phyloP scores from a whole-genome alignment of 2,797 vertebrate species.

The Tarsius wallacei region DNA sequence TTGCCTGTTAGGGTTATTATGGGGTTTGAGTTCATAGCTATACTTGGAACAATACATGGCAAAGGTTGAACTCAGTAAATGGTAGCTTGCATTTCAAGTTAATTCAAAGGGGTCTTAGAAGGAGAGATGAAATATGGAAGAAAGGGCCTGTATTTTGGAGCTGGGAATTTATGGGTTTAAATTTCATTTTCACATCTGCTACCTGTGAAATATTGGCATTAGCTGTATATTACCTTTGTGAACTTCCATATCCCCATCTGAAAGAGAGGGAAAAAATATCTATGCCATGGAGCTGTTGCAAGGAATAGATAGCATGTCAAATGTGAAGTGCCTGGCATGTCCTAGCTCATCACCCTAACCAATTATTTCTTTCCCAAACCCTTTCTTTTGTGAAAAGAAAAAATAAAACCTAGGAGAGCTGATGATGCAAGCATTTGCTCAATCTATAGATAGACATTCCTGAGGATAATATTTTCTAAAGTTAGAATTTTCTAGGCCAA shows the following conservation, averaged over 20 bases:
- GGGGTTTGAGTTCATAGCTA: background rate
- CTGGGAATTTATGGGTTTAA: background rate
- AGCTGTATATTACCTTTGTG: background rate
- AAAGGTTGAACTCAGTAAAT: constrained; percentile 36
- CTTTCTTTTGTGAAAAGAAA: constrained; percentile 12
- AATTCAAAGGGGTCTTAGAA: constrained; percentile 1
- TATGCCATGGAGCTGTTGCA: background rate
- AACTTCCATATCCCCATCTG: background rate
- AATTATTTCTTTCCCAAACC: background rate
- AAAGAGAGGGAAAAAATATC: background rate
- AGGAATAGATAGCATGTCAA: background rate
- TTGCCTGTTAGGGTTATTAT: background rate
- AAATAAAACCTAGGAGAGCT: background rate
- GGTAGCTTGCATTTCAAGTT: constrained; percentile 37
- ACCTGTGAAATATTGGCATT: background rate
- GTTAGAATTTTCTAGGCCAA: background rate
- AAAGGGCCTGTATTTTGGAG: background rate
- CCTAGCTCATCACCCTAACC: background rate
- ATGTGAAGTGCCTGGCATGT: background rate
- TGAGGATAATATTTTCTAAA: constrained; percentile 22
- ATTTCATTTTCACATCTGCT: constrained; percentile 2
- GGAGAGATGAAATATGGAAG: background rate
- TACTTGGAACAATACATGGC: background rate
- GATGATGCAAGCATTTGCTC: background rate
- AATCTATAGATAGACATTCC: constrained; percentile 12